Percentiles rank a stretch among this genome's conserved stretches.
Evolutionary conservation across 2,797 vertebrate genomes (phyloP).

Genomic region (Phataginus tetradactyla): DNA sequence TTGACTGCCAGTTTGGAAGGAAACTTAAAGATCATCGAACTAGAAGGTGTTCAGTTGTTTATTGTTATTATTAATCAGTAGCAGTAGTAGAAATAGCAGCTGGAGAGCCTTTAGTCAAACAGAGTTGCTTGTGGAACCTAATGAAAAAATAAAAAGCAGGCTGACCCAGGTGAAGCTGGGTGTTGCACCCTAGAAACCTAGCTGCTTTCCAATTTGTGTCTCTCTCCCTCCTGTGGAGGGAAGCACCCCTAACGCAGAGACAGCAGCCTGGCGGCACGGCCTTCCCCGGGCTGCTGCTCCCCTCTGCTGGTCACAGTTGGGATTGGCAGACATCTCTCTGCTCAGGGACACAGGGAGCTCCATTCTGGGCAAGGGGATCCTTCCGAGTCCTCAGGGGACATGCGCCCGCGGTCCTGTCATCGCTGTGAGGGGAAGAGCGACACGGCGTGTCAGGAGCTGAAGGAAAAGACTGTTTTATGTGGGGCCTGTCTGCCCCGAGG

Average conservation of each 20-base stretch:
- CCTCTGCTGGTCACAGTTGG: conserved; percentile 64
- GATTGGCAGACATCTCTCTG: accelerated
- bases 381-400: too few relatives aligned
- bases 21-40: neutral
- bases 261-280: accelerated
- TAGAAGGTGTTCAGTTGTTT: neutral
- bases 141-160: neutral
- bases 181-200: neutral
- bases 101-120: neutral
- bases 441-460: neutral
- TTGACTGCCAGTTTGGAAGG: neutral
- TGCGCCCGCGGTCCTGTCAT: neutral
- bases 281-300: conserved; percentile 57
- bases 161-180: neutral
- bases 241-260: accelerated
- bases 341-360: accelerated
- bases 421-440: accelerated
- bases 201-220: neutral
- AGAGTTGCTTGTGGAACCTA: neutral
- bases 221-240: accelerated
- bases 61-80: neutral
- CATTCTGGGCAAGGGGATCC: accelerated
- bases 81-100: neutral
- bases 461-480: neutral
- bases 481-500: too few relatives aligned